Evolutionary conservation across 2,797 vertebrate genomes (phyloP).

Genomic region (Sternotherus odoratus): DNA sequence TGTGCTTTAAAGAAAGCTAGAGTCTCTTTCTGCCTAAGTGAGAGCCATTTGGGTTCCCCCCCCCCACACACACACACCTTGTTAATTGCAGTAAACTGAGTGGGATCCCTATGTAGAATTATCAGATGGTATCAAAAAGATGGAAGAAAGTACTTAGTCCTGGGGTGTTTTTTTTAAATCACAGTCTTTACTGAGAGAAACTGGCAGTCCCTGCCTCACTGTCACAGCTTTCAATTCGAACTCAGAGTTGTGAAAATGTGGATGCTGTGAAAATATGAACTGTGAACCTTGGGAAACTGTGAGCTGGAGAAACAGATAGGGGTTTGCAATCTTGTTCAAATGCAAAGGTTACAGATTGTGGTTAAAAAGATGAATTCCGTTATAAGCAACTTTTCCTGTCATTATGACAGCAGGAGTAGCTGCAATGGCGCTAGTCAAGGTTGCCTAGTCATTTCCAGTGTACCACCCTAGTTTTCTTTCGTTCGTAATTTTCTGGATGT

Average conservation of each 20-base stretch:
- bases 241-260: conserved; percentile 58
- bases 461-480: conserved; percentile 10
- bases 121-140: conserved; percentile 19
- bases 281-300: conserved; percentile 49
- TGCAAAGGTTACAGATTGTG: conserved; percentile 40
- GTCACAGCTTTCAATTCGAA: conserved; percentile 60
- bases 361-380: conserved; percentile 29
- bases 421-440: accelerated
- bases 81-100: not conserved
- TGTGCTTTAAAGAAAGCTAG: not conserved
- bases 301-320: conserved; percentile 9
- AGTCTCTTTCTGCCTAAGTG: not conserved
- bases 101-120: conserved; percentile 30
- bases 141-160: not conserved
- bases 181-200: conserved; percentile 23
- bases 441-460: not conserved
- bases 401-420: not conserved
- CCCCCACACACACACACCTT: too few species aligned
- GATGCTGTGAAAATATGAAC: conserved; percentile 68
- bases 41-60: not conserved
- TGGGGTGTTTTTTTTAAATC: not conserved
- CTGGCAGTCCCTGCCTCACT: not conserved
- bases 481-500: not conserved
- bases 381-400: conserved; percentile 1
- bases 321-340: conserved; percentile 18